Conservation (phyloP, 2,797 vertebrate genomes). For the Enteromius treurensis region DNA sequence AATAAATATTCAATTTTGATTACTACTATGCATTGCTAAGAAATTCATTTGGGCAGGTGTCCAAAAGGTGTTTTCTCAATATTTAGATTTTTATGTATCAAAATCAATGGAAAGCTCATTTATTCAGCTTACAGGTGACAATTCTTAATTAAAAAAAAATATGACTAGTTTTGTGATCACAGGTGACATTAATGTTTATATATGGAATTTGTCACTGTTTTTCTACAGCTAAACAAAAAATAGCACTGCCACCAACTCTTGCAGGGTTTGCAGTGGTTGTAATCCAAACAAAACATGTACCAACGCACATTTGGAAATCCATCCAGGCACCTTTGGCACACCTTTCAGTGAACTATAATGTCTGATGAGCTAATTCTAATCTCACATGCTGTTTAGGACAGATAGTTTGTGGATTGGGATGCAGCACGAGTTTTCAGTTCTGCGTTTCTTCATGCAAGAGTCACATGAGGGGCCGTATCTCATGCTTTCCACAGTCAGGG, state of each 20-base stretch:
- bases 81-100: too few species aligned
- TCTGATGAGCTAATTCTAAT: conserved; percentile 16
- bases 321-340: conserved; percentile 16
- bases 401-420: conserved; percentile 10
- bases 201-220: not conserved
- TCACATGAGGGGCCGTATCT: not conserved
- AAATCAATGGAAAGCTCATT: too few species aligned
- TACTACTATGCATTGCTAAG: too few species aligned
- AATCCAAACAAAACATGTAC: conserved; percentile 27
- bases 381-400: conserved; percentile 15
- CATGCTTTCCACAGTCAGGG: conserved; percentile 8
- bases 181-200: not conserved
- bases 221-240: not conserved
- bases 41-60: too few species aligned
- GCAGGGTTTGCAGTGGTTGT: conserved; percentile 4
- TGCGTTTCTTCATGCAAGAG: not conserved
- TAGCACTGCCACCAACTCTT: conserved; percentile 1
- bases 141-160: too few species aligned
- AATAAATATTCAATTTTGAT: too few species aligned
- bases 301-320: conserved; percentile 11
- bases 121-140: too few species aligned
- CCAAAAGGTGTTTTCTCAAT: too few species aligned
- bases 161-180: too few species aligned
- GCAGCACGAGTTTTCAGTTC: not conserved
- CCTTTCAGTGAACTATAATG: not conserved